phyloP scores from a whole-genome alignment of 2,797 vertebrate genomes.

The Ciconia nigra region DNA sequence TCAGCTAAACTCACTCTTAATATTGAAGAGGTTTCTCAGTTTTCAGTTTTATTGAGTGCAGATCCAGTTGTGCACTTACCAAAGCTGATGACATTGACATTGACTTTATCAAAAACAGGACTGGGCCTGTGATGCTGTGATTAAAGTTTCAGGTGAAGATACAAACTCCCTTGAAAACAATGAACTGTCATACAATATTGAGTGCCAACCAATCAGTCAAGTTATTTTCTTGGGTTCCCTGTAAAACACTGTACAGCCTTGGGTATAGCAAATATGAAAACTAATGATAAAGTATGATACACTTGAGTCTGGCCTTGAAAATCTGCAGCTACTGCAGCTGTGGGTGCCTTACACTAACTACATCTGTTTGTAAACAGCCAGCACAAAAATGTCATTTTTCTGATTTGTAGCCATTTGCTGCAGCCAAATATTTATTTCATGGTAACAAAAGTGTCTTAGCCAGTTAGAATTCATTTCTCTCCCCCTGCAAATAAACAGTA shows the following conservation, averaged over 20 bases:
- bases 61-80: background rate
- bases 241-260: constrained; percentile 14
- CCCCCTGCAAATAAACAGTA: background rate
- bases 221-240: constrained; percentile 11
- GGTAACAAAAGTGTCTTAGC: background rate
- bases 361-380: constrained; percentile 56
- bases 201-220: background rate
- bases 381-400: constrained; percentile 52
- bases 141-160: background rate
- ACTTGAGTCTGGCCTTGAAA: constrained; percentile 26
- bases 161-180: constrained; percentile 23
- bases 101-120: background rate
- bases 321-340: constrained; percentile 34
- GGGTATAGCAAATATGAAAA: constrained; percentile 18
- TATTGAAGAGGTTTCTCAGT: background rate
- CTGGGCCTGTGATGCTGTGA: background rate
- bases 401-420: constrained; percentile 37
- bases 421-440: constrained; percentile 41
- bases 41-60: background rate
- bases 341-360: constrained; percentile 18
- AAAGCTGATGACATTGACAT: background rate
- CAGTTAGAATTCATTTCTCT: constrained; percentile 23
- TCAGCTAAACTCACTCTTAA: background rate
- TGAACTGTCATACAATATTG: background rate
- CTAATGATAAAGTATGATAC: constrained; percentile 21